These are phyloP conservation scores for Macaria liturata DNA, from an alignment of 2,888 invertebrate species.

Conservation along the genomic window DNA sequence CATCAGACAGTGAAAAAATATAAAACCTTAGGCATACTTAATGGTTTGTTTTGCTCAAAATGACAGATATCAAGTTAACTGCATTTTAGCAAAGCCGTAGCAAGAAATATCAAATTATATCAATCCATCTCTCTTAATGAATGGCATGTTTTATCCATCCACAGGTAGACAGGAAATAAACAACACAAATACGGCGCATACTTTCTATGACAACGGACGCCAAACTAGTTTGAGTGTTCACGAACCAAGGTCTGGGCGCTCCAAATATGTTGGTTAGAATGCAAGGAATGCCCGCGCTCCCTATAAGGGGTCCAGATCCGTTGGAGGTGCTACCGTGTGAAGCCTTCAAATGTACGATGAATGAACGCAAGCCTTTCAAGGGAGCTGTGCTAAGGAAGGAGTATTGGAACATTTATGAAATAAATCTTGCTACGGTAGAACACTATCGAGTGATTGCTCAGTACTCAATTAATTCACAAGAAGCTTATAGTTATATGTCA, in stretches of 20 bases:
- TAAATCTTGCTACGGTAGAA: too few relatives aligned
- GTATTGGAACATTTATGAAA: too few relatives aligned
- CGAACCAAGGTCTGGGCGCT: slow-evolving; percentile 11
- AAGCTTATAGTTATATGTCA: too few relatives aligned
- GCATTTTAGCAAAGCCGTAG: too few relatives aligned
- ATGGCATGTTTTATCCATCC: background rate
- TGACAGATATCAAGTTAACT: background rate
- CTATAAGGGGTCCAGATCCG: slow-evolving; percentile 16
- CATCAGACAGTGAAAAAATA: slow-evolving; percentile 41
- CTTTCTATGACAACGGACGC: slow-evolving; percentile 13
- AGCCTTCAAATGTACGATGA: slow-evolving; percentile 25
- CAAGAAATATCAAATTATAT: too few relatives aligned
- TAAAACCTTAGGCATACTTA: background rate
- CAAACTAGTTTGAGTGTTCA: slow-evolving; percentile 16
- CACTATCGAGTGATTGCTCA: too few relatives aligned
- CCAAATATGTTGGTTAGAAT: slow-evolving; percentile 18
- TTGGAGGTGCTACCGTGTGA: slow-evolving; percentile 24
- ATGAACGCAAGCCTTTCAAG: slow-evolving; percentile 19
- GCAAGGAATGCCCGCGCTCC: slow-evolving; percentile 11
- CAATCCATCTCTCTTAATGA: too few relatives aligned
- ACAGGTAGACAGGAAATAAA: slow-evolving; percentile 5
- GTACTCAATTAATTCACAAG: too few relatives aligned
- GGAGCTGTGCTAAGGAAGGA: background rate
- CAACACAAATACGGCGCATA: slow-evolving; percentile 1
- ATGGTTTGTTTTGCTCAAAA: background rate